Evolutionary conservation across 1,140 invertebrate species (phyloP), one percentile per base, ranked within the genome.

Genomic region (Drosophila ohnishii): DNA sequence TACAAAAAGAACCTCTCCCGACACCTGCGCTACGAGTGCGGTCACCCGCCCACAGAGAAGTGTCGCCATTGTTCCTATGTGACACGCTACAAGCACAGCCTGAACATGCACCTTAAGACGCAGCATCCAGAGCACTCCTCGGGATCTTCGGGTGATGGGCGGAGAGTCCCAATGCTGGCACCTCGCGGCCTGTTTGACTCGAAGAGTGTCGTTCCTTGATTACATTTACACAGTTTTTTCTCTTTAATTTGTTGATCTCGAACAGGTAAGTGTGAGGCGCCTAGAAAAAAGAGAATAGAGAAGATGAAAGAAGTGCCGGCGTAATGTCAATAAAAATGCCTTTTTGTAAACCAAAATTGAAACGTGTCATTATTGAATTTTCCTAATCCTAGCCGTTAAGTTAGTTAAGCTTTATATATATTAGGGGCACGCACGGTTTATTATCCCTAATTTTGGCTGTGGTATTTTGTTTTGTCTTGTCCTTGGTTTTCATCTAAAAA

Each of bases 41-140:
- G 93, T 35, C 93, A 93, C 57, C 92, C 92, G 78, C 94, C 94
- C 1, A 92, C 93, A n/a, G 94, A 94, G 62, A 91, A 93, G 67
- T 94, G 95, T 80, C 92, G 91, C 14, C 92, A 93, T 72, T 94
- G 94, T 56, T 80, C 92, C 3, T 94, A 94, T 73, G 92, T 92
- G 70, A 92, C 93, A 3, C 92, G 94, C 19, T 93, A 94, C 53
- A 94, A 93, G 64, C 92, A 92, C 37, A 94, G 93, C 69, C 93
- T 94, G 19, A 92, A 92, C 25, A 84, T 87, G 6, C 94, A 94
- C 75, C 79, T 94, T 16, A 81, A 78, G 48, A 80, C 87, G 3
- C 87, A 90, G 58, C 92, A 92, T 81, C 84, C 85, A 8, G 85
- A 90, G 35, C 64, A 81, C 7, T 9, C 34, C 6, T 6, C 13